These are phyloP conservation scores for Acinonyx jubatus DNA, from an alignment of 2,113 vertebrate genomes.

Conservation along the genomic window DNA sequence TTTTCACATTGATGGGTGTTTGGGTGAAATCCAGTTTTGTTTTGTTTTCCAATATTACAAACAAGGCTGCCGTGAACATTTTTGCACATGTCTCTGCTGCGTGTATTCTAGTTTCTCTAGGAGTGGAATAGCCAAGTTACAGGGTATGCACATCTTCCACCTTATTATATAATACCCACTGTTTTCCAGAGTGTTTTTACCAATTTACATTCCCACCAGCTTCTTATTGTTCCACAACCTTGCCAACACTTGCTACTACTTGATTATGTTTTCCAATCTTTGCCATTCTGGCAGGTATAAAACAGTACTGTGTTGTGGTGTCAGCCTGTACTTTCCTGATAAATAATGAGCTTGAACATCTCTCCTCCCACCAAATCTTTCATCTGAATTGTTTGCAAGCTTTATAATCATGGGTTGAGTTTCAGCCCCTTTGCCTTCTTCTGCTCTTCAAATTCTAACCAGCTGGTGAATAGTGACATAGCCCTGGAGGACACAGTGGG, in stretches of 20 bases:
- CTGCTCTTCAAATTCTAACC: neutral
- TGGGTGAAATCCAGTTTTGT: neutral
- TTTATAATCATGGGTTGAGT: neutral
- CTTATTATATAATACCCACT: neutral
- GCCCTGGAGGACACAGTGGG: conserved; percentile 31
- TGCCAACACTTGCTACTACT: neutral
- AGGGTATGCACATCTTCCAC: neutral
- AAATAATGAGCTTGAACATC: neutral
- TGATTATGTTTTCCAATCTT: neutral
- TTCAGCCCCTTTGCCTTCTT: neutral
- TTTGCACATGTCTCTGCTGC: neutral
- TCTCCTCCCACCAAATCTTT: neutral
- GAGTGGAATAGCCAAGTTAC: neutral
- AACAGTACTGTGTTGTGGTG: neutral
- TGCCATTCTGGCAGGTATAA: neutral
- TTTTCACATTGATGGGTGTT: neutral
- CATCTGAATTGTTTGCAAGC: neutral
- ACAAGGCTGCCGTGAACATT: neutral
- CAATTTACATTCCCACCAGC: neutral
- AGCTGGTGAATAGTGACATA: conserved; percentile 34
- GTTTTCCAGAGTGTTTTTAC: neutral
- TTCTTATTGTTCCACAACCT: neutral
- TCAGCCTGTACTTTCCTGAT: neutral
- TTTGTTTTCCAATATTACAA: neutral
- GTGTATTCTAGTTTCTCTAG: neutral